Evolutionary conservation across 2,797 vertebrate genomes (phyloP).

Genomic region (Diplodus puntazzo): DNA sequence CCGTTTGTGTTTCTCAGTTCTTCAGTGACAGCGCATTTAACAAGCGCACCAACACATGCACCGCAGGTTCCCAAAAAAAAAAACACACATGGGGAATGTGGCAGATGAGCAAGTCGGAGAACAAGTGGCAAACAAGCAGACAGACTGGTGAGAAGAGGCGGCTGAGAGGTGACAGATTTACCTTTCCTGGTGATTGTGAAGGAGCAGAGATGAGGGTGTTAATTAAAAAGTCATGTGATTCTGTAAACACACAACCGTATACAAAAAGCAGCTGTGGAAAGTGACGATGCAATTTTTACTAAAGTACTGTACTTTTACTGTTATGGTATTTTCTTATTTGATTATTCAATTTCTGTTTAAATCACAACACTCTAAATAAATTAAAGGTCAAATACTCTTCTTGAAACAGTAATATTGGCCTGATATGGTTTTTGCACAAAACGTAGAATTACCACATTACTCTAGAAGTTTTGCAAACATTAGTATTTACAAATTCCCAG

Average conservation of each 20-base stretch:
- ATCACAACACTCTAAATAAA: too few relatives aligned
- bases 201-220: slow-evolving; percentile 55
- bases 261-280: not conserved
- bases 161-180: slow-evolving; percentile 37
- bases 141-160: slow-evolving; percentile 42
- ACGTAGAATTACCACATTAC: too few relatives aligned
- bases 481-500: too few relatives aligned
- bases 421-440: too few relatives aligned
- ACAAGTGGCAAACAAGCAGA: slow-evolving; percentile 53
- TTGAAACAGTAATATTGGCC: too few relatives aligned
- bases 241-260: not conserved
- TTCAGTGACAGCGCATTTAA: slow-evolving; percentile 47
- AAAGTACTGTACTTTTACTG: not conserved
- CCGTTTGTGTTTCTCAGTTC: slow-evolving; percentile 31
- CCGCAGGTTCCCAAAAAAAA: not conserved
- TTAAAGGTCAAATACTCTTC: too few relatives aligned
- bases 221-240: slow-evolving; percentile 62
- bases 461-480: too few relatives aligned
- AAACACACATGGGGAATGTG: slow-evolving; percentile 33
- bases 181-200: slow-evolving; percentile 31
- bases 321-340: not conserved
- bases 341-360: not conserved
- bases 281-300: not conserved
- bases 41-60: slow-evolving; percentile 19
- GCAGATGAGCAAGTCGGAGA: slow-evolving; percentile 54